Evolutionary conservation across 1,140 invertebrate species (phyloP).

Genomic region (Macrotrachela quadricornifera): DNA sequence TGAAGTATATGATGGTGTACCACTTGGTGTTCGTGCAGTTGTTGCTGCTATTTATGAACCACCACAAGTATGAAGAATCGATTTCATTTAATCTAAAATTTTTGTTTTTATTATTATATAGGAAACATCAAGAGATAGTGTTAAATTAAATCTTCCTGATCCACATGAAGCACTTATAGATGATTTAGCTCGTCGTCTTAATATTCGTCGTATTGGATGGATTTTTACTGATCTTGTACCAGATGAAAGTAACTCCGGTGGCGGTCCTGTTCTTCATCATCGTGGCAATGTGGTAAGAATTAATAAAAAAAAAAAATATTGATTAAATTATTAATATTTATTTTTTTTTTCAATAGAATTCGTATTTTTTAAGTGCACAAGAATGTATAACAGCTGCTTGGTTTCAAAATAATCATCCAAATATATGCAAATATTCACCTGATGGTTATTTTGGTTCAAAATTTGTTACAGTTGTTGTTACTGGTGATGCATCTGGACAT

Average conservation of each 20-base stretch:
- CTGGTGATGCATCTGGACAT: constrained; percentile 71
- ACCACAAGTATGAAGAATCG: constrained; percentile 44
- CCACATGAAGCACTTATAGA: constrained; percentile 47
- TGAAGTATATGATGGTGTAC: constrained; percentile 69
- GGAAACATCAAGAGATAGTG: constrained; percentile 1
- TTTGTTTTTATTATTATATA: neutral
- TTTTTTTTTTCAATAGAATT: constrained; percentile 33
- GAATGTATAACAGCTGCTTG: constrained; percentile 92
- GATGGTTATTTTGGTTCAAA: constrained; percentile 87
- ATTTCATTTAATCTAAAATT: neutral
- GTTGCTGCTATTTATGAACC: constrained; percentile 95
- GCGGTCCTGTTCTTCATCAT: constrained; percentile 45
- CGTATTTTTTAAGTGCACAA: constrained; percentile 82
- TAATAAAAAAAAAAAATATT: too few relatives aligned
- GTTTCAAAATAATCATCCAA: constrained; percentile 75
- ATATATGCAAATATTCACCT: constrained; percentile 65
- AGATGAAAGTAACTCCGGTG: constrained; percentile 61
- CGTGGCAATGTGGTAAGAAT: constrained; percentile 41
- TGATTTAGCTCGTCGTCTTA: constrained; percentile 52
- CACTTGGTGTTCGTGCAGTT: constrained; percentile 71
- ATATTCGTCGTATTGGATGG: constrained; percentile 73
- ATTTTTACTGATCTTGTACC: constrained; percentile 92
- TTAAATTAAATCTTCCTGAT: constrained; percentile 42
- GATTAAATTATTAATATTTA: too few relatives aligned
- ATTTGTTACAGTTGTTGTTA: constrained; percentile 92